A percentile compares a stretch with the other conserved stretches of the same genome.
These are phyloP conservation scores for Caradrina clavipalpis DNA, from an alignment of 2,888 invertebrate species.

Conservation along the genomic window DNA sequence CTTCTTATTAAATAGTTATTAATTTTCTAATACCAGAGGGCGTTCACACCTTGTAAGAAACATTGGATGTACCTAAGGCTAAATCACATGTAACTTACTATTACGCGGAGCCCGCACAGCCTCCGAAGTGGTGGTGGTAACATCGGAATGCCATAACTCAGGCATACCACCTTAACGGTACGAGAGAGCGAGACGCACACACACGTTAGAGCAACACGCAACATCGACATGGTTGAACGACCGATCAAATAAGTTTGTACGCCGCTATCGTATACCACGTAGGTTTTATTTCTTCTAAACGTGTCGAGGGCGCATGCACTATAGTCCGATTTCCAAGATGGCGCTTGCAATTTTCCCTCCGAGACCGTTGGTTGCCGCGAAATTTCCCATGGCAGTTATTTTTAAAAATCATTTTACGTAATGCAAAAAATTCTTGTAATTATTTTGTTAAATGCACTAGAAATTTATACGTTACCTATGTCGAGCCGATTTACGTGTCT, in stretches of 20 bases:
- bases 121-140: conserved; percentile 87
- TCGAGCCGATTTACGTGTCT: conserved; percentile 19
- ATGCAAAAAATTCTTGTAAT: background rate
- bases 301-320: conserved; percentile 81
- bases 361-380: conserved; percentile 63
- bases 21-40: conserved; percentile 77
- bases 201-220: conserved; percentile 74
- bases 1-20: conserved; percentile 63
- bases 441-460: conserved; percentile 6
- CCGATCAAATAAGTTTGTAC: conserved; percentile 91
- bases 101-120: conserved; percentile 80
- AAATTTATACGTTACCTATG: conserved; percentile 27
- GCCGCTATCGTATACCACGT: conserved; percentile 86
- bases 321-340: conserved; percentile 81
- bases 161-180: conserved; percentile 89
- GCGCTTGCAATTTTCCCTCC: conserved; percentile 74
- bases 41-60: conserved; percentile 80
- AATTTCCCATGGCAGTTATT: conserved; percentile 59
- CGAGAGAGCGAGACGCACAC: conserved; percentile 79
- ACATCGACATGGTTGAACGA: conserved; percentile 89
- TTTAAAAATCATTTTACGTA: conserved; percentile 7
- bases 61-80: conserved; percentile 75
- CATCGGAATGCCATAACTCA: conserved; percentile 90
- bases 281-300: conserved; percentile 88
- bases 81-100: conserved; percentile 82